Evolutionary conservation across 2,113 vertebrate species (phyloP).

Genomic region (Panthera leo): DNA sequence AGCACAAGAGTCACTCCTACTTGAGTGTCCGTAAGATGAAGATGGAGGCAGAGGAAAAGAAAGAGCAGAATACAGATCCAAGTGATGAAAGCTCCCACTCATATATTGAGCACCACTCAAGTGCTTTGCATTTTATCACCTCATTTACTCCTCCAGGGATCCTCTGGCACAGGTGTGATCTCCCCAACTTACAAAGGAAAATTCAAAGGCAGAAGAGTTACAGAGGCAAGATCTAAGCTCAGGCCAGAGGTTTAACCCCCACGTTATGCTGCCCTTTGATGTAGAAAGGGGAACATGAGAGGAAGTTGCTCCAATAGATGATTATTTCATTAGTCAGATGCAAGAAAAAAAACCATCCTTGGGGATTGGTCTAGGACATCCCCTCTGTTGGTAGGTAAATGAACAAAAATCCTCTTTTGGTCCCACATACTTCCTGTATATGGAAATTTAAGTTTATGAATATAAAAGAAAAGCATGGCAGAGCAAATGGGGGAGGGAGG

Average conservation of each 20-base stretch:
- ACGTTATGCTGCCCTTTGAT: accelerated
- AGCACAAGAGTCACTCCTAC: not conserved
- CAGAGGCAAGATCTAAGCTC: not conserved
- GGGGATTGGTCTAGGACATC: not conserved
- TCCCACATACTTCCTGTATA: not conserved
- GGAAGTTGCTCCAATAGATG: not conserved
- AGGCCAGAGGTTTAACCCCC: not conserved
- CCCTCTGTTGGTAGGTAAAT: not conserved
- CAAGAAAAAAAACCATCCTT: not conserved
- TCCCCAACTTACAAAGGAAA: not conserved
- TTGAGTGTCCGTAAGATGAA: not conserved
- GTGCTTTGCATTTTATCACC: too few relatives aligned
- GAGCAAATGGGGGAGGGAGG: not conserved
- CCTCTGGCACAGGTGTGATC: not conserved
- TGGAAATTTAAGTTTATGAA: not conserved
- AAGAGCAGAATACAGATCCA: not conserved
- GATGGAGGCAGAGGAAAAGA: not conserved
- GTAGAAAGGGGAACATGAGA: not conserved
- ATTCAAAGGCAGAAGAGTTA: not conserved
- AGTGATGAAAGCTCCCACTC: not conserved
- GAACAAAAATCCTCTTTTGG: not conserved
- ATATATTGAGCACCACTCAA: accelerated
- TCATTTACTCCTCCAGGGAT: not conserved
- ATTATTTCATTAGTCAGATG: not conserved
- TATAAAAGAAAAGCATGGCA: not conserved